These are phyloP conservation scores for Phalloptychus januarius DNA, from an alignment of 2,797 vertebrate genomes.

Conservation along the genomic window DNA sequence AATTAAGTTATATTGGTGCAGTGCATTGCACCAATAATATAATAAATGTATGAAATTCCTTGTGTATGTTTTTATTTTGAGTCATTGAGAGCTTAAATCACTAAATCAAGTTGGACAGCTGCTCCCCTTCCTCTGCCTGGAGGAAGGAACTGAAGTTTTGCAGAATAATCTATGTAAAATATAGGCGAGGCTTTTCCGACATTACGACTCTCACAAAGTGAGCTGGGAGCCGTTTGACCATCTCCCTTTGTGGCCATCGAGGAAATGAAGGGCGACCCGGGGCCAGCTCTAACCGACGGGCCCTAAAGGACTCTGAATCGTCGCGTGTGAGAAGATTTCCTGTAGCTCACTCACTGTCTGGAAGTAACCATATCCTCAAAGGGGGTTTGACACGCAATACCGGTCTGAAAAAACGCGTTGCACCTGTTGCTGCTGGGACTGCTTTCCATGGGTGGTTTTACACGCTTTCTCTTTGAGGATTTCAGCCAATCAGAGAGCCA, in stretches of 20 bases:
- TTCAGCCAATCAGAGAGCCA: constrained; percentile 50
- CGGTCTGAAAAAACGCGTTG: constrained; percentile 60
- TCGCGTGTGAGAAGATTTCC: constrained; percentile 86
- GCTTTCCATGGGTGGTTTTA: constrained; percentile 65
- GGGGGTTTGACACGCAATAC: constrained; percentile 80
- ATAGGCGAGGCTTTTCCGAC: constrained; percentile 61
- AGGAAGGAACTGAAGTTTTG: constrained; percentile 69
- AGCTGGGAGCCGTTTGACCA: constrained; percentile 54
- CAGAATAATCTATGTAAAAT: constrained; percentile 46
- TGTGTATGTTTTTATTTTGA: constrained; percentile 34
- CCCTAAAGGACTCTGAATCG: constrained; percentile 78
- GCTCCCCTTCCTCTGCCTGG: constrained; percentile 30
- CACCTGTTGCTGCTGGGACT: constrained; percentile 79
- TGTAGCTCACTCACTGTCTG: constrained; percentile 79
- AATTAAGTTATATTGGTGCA: too few relatives aligned
- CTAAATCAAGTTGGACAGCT: constrained; percentile 50
- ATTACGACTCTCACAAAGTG: constrained; percentile 38
- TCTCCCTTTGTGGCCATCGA: constrained; percentile 74
- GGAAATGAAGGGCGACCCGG: constrained; percentile 74
- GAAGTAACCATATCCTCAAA: constrained; percentile 86
- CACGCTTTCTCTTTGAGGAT: constrained; percentile 61
- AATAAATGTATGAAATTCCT: neutral
- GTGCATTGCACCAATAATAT: neutral
- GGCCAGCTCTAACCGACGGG: constrained; percentile 57
- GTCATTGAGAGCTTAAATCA: constrained; percentile 31